Base-by-base conservation (phyloP, 2,797 vertebrate species). In the Hybognathus amarus region DNA sequence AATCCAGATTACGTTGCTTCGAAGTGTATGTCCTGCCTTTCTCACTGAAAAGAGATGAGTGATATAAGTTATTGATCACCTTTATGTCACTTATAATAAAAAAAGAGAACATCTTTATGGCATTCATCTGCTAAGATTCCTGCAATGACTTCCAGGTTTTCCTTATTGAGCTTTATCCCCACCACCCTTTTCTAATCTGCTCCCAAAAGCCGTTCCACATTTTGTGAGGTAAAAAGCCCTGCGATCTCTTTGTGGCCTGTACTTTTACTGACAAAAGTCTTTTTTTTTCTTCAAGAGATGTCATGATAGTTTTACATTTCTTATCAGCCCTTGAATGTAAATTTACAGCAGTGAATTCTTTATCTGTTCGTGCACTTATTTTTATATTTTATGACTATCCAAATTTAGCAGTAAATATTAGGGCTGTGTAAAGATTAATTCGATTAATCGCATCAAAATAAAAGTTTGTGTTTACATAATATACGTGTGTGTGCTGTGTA, bases 41-140 rank as follows among this genome's bases (percentile, higher is more conserved):
- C 92, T 94, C 91, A 92, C 89, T 92, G 88, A 85, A 89, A 90
- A 91, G 89, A 90, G 88, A 85, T 54, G 85, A 89, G 92, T 94
- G 94, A 94, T 93, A 94, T 91, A 92, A 91, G 90, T 90, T 92
- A 94, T 94, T 92, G 94, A 95, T 94, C 92, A 89, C 74, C 83
- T 87, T 88, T 87, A 90, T 87, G 79, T 87, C 78, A 85, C 15
- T 80, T 68, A 87, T 83, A 69, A 85, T 76, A 83, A 86, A 74
- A 83, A 68, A 61, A 71, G 89, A 33, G 59, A 71, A 84, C 79
- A 81, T 76, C 83, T 78, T 71, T 61, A 86, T 88, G 89, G 77
- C 71, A 89, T 88, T 87, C 87, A 89, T 91, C 88, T 87, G 90
- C 87, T 79, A 80, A 89, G 86, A 91, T 91, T 93, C 91, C 89